phyloP scores from a whole-genome alignment of 2,797 vertebrate genomes.

The Lerista edwardsae region DNA sequence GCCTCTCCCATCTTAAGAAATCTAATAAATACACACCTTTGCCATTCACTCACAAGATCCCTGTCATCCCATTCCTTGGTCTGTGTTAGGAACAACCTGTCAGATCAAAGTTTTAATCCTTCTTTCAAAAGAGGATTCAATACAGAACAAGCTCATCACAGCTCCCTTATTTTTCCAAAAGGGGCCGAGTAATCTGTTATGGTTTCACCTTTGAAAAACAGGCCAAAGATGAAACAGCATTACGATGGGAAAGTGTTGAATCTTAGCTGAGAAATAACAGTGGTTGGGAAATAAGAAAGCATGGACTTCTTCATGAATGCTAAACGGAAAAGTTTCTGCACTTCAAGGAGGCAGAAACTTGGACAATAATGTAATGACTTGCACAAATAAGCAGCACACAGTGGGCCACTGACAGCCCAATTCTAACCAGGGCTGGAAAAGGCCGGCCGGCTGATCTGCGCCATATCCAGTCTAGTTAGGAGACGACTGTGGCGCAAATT shows the following conservation, averaged over 20 bases:
- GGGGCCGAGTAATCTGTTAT: neutral
- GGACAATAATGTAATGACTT: neutral
- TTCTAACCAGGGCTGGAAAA: too few species aligned
- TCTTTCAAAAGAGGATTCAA: neutral
- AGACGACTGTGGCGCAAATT: too few species aligned
- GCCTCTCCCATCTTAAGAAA: constrained; percentile 17
- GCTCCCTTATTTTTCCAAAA: constrained; percentile 7
- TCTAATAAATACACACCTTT: constrained; percentile 12
- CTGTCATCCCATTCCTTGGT: neutral
- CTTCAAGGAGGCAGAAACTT: neutral
- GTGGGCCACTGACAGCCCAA: too few species aligned
- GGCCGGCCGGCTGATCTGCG: too few species aligned
- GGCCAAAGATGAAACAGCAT: neutral
- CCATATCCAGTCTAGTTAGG: too few species aligned
- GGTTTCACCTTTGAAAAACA: constrained; percentile 3
- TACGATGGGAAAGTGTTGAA: neutral
- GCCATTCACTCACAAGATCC: neutral
- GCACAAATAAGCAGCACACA: neutral
- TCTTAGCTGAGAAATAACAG: constrained; percentile 1
- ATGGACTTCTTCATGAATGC: neutral
- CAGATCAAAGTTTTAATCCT: neutral
- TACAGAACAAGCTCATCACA: neutral
- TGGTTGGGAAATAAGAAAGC: neutral
- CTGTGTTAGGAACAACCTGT: neutral
- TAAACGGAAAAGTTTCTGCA: neutral